A percentile compares a stretch with the other conserved stretches of the same genome.
Evolutionary conservation across 53 echinoderm and acorn worm species (phyloP).

Genomic region (Crossaster papposus): DNA sequence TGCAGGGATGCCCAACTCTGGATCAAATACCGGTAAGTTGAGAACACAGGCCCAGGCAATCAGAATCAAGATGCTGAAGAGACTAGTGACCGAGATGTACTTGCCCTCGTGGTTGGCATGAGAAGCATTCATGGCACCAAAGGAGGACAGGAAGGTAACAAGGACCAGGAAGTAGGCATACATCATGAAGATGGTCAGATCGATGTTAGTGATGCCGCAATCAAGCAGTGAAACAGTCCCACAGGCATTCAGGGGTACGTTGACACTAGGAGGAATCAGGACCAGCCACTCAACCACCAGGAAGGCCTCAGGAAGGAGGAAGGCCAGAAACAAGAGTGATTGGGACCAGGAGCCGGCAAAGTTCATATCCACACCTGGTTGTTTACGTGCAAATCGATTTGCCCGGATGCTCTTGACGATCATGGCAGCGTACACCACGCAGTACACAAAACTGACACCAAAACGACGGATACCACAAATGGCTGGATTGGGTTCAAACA

Average conservation of each 20-base stretch:
- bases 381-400: conserved; percentile 49
- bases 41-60: conserved; percentile 74
- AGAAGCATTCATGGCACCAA: conserved; percentile 32
- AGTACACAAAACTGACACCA: conserved; percentile 71
- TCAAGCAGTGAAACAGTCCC: neutral
- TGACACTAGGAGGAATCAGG: conserved; percentile 55
- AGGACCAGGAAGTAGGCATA: conserved; percentile 74
- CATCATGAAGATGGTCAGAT: conserved; percentile 64
- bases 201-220: conserved; percentile 56
- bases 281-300: conserved; percentile 78
- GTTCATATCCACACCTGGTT: conserved; percentile 41
- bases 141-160: conserved; percentile 64
- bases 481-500: conserved; percentile 61
- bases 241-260: neutral
- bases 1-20: conserved; percentile 60
- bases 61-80: conserved; percentile 68
- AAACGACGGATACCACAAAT: conserved; percentile 76
- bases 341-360: conserved; percentile 65
- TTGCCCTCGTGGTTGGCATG: conserved; percentile 58
- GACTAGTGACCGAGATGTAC: conserved; percentile 56
- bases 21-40: conserved; percentile 50
- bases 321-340: conserved; percentile 66
- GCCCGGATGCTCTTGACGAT: conserved; percentile 67
- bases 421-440: conserved; percentile 72
- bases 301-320: conserved; percentile 65